Conservation (phyloP, 2,888 invertebrate genomes). For the Rhamphomyia laevipes region DNA sequence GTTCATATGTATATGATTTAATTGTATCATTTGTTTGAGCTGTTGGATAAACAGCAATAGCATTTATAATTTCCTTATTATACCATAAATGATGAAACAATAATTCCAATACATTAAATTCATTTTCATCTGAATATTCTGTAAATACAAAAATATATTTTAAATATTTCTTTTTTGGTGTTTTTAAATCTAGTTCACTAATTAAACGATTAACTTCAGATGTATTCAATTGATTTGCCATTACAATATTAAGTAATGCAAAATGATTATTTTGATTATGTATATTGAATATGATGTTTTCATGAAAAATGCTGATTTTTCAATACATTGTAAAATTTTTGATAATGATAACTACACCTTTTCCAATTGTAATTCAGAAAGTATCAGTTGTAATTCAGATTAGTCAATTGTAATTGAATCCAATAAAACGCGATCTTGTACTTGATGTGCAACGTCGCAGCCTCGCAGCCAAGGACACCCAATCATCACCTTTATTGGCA, state of each 20-base stretch:
- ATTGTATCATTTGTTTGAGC: background rate
- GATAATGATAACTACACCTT: no score
- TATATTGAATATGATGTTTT: no score
- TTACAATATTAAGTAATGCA: background rate
- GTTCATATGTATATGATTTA: constrained; percentile 21
- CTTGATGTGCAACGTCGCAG: no score
- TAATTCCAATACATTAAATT: background rate
- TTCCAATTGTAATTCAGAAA: no score
- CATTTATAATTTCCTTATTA: constrained; percentile 21
- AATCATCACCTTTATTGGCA: no score
- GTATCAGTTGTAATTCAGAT: no score
- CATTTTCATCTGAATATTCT: background rate
- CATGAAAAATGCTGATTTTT: no score
- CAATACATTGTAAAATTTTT: no score
- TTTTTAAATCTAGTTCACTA: background rate
- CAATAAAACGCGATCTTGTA: no score
- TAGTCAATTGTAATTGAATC: no score
- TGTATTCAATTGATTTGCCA: background rate
- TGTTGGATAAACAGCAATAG: constrained; percentile 17
- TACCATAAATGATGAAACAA: background rate
- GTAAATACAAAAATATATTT: constrained; percentile 1
- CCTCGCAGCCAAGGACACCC: no score
- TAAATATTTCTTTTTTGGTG: background rate
- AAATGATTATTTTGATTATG: background rate
- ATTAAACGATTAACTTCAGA: background rate